Evolutionary conservation across 2,888 invertebrate genomes (phyloP).

Genomic region (Tetragonisca angustula): DNA sequence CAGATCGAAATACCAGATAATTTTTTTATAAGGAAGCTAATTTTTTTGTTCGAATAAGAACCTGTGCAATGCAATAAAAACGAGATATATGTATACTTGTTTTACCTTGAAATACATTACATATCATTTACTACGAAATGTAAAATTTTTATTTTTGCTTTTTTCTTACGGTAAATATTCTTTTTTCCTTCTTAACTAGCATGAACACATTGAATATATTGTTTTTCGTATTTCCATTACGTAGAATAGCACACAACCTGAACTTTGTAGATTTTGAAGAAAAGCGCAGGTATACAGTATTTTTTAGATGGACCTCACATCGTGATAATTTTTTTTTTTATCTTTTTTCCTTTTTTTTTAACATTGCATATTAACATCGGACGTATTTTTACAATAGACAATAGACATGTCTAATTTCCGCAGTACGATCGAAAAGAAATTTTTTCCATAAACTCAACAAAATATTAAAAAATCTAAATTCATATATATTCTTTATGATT

Average conservation of each 20-base stretch:
- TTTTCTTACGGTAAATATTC: slow-evolving; percentile 66
- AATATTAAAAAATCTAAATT: not conserved
- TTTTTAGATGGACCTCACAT: slow-evolving; percentile 26
- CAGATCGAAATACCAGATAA: slow-evolving; percentile 54
- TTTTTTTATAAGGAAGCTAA: slow-evolving; percentile 62
- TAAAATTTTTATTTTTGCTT: slow-evolving; percentile 32
- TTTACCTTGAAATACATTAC: slow-evolving; percentile 27
- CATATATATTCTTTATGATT: not conserved
- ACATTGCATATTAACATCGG: slow-evolving; percentile 36
- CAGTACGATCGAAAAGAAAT: slow-evolving; percentile 56
- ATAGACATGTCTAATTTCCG: slow-evolving; percentile 42
- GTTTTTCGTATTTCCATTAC: slow-evolving; percentile 70
- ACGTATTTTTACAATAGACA: slow-evolving; percentile 62
- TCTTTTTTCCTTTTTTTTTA: slow-evolving; percentile 29
- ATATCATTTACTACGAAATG: slow-evolving; percentile 57
- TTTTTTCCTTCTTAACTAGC: slow-evolving; percentile 68
- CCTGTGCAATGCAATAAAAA: slow-evolving; percentile 30
- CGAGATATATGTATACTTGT: slow-evolving; percentile 25
- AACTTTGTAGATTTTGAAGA: slow-evolving; percentile 68
- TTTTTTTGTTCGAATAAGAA: slow-evolving; percentile 34
- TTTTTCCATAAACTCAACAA: not conserved
- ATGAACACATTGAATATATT: slow-evolving; percentile 80
- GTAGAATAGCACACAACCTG: slow-evolving; percentile 68
- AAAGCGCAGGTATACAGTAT: slow-evolving; percentile 62
- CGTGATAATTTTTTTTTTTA: slow-evolving; percentile 10